Percentiles rank a stretch among this genome's conserved stretches.
Conservation (phyloP, 2,797 vertebrate species). For the Hippopotamyrus pictus region DNA sequence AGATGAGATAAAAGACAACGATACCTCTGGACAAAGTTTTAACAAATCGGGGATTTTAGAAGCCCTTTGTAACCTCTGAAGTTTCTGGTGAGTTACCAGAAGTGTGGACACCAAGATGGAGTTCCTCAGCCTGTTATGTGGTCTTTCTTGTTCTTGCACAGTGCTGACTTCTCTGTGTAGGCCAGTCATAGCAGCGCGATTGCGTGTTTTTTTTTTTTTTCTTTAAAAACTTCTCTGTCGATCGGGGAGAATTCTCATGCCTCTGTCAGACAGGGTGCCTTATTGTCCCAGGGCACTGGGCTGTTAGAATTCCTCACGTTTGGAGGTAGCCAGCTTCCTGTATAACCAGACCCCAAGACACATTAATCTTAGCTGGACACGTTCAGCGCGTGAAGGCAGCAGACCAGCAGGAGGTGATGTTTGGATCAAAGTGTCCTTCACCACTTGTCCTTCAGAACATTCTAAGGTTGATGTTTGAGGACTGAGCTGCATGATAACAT, state of each 20-base stretch:
- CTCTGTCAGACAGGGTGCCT: neutral
- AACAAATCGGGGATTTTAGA: neutral
- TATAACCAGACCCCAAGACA: neutral
- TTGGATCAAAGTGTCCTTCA: neutral
- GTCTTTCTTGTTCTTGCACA: neutral
- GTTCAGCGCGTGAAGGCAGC: neutral
- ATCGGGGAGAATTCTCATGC: neutral
- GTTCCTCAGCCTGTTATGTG: neutral
- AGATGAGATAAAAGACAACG: neutral
- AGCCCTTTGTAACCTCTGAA: neutral
- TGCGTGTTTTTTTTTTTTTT: neutral
- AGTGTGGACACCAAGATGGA: neutral
- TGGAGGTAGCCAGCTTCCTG: neutral
- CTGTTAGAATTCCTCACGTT: conserved; percentile 7
- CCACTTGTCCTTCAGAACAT: neutral
- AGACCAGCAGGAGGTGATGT: neutral
- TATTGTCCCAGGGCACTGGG: neutral
- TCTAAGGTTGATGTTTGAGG: neutral
- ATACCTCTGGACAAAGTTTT: neutral
- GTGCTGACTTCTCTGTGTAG: neutral
- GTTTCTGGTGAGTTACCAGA: neutral
- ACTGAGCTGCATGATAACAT: neutral
- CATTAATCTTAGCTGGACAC: neutral
- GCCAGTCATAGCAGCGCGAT: neutral
- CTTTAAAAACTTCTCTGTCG: neutral